Percentiles rank a stretch among this genome's conserved stretches.
These are phyloP conservation scores for Pitta sordida DNA, from an alignment of 2,113 vertebrate genomes.

Conservation along the genomic window DNA sequence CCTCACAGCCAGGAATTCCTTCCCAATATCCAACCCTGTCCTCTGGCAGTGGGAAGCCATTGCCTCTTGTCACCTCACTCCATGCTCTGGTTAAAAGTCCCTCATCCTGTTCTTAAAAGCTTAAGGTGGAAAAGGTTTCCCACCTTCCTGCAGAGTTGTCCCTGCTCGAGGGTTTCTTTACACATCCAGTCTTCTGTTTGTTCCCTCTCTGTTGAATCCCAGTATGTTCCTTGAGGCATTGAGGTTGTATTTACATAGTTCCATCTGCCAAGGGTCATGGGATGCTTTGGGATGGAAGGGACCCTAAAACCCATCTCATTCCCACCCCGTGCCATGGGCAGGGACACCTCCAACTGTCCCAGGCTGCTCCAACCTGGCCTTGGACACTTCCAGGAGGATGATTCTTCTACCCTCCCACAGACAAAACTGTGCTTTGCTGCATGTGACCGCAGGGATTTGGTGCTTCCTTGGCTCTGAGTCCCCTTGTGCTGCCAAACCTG, in stretches of 20 bases:
- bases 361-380: neutral
- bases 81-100: too few species aligned
- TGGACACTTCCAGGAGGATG: neutral
- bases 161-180: neutral
- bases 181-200: neutral
- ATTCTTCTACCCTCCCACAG: neutral
- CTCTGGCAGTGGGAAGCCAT: neutral
- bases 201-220: neutral
- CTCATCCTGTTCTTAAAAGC: neutral
- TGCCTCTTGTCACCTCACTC: neutral
- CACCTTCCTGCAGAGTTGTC: neutral
- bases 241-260: neutral
- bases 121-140: neutral
- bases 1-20: fast-evolving
- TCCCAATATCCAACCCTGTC: neutral
- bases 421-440: neutral
- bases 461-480: neutral
- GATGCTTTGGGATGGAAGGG: neutral
- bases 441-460: neutral
- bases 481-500: neutral
- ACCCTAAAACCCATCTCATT: neutral
- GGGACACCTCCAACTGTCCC: neutral
- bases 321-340: neutral
- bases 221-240: neutral
- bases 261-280: neutral